Percentiles rank a stretch among this genome's conserved stretches.
Conservation (phyloP, 1,140 invertebrate genomes). For the Chrysoperla carnea region DNA sequence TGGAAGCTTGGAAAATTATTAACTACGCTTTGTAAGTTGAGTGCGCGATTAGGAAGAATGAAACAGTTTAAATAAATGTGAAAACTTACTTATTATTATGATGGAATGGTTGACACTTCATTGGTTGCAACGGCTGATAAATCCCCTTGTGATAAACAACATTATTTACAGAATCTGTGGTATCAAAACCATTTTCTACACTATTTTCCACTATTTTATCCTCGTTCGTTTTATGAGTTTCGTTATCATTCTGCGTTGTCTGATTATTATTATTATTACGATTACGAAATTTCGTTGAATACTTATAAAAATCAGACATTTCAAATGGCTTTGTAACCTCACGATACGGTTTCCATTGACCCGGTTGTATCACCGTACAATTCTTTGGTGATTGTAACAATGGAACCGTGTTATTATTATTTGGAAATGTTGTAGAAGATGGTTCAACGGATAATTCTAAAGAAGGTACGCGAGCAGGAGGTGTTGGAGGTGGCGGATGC, state of each 20-base stretch:
- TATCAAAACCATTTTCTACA: neutral
- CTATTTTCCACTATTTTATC: neutral
- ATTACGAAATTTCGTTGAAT: constrained; percentile 81
- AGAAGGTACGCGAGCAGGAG: constrained; percentile 9
- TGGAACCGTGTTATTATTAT: constrained; percentile 25
- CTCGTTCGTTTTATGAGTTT: neutral
- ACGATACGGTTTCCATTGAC: constrained; percentile 78
- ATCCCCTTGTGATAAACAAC: constrained; percentile 7
- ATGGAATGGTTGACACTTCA: constrained; percentile 8
- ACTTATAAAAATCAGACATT: constrained; percentile 95
- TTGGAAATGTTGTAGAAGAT: constrained; percentile 11
- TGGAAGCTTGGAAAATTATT: no score
- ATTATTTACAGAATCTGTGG: neutral
- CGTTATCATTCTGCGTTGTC: constrained; percentile 1
- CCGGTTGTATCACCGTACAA: constrained; percentile 67
- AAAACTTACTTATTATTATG: neutral
- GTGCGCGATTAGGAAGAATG: no score
- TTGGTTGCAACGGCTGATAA: constrained; percentile 9
- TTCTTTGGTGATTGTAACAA: constrained; percentile 57
- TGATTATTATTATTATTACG: constrained; percentile 20
- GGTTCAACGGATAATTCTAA: constrained; percentile 11
- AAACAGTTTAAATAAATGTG: no score
- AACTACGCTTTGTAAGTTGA: no score
- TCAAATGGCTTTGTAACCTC: constrained; percentile 92
- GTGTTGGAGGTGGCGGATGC: constrained; percentile 8